Evolutionary conservation across 1,140 invertebrate genomes (phyloP).

Genomic region (Lepidurus apus): DNA sequence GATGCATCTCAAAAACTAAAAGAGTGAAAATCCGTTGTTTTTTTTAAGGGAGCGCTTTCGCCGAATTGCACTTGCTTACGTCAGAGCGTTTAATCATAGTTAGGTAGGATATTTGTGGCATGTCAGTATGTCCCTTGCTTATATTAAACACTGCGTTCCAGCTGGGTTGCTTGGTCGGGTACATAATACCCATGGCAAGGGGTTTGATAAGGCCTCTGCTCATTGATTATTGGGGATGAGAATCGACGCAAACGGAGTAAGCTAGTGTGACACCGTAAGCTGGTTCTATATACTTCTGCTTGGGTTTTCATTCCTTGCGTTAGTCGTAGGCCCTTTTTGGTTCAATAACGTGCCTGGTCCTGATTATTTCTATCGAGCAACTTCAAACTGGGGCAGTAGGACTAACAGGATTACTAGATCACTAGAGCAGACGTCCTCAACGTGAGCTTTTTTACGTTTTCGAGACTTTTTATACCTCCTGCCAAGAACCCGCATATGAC

Average conservation of each 20-base stretch:
- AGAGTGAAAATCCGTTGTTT: no score
- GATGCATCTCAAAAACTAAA: no score
- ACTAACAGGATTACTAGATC: constrained; percentile 1
- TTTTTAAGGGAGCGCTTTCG: no score
- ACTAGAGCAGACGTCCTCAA: constrained; percentile 2
- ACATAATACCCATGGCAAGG: neutral
- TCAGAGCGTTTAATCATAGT: constrained; percentile 1
- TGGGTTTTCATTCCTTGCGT: neutral
- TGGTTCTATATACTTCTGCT: neutral
- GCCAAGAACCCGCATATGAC: constrained; percentile 3
- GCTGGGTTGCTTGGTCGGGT: neutral
- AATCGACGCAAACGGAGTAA: neutral
- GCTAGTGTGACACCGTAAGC: neutral
- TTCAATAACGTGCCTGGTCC: neutral
- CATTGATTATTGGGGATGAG: constrained; percentile 14
- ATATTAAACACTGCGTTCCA: neutral
- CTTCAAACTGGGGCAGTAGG: neutral
- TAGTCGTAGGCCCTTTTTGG: neutral
- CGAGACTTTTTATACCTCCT: neutral
- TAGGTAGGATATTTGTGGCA: neutral
- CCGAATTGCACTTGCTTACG: neutral
- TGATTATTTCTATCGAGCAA: neutral
- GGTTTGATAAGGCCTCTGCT: neutral
- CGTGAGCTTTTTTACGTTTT: neutral
- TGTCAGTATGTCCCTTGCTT: neutral